These are phyloP conservation scores for Tipula vernalis DNA, from an alignment of 2,888 invertebrate genomes.

Conservation along the genomic window DNA sequence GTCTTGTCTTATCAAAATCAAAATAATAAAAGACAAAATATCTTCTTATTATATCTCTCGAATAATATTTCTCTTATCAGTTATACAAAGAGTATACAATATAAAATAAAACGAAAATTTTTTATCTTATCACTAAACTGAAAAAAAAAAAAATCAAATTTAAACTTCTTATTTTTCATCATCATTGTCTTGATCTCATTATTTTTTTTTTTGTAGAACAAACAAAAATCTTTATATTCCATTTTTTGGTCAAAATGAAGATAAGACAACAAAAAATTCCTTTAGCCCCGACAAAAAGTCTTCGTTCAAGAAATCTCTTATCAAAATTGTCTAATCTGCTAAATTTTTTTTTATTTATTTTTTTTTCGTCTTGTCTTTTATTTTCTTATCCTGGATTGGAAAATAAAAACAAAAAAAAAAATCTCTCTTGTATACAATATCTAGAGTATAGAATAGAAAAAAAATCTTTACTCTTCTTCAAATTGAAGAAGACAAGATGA, in stretches of 20 bases:
- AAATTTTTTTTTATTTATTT: neutral
- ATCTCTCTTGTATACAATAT: neutral
- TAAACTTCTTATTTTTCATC: conserved; percentile 4
- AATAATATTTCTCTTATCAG: neutral
- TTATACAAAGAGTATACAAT: neutral
- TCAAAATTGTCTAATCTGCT: neutral
- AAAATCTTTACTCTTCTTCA: neutral
- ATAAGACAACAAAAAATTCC: conserved; percentile 1
- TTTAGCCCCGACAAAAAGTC: conserved; percentile 4
- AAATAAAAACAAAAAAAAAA: neutral
- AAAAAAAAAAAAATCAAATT: neutral
- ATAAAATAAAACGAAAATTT: neutral
- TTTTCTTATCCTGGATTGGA: conserved; percentile 4
- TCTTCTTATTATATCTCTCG: neutral
- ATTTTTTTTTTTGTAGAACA: neutral
- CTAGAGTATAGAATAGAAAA: neutral
- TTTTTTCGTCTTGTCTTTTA: neutral
- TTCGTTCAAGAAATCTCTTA: neutral
- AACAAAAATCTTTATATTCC: conserved; percentile 4
- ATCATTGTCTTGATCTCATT: conserved; percentile 4
- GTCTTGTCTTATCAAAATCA: neutral
- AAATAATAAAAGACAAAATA: neutral
- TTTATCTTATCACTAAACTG: neutral
- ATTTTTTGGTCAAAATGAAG: neutral
- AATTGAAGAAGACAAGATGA: neutral